A percentile compares a stretch with the other conserved stretches of the same genome.
Conservation (phyloP, 2,113 vertebrate species). For the Cyprinus carpio region DNA sequence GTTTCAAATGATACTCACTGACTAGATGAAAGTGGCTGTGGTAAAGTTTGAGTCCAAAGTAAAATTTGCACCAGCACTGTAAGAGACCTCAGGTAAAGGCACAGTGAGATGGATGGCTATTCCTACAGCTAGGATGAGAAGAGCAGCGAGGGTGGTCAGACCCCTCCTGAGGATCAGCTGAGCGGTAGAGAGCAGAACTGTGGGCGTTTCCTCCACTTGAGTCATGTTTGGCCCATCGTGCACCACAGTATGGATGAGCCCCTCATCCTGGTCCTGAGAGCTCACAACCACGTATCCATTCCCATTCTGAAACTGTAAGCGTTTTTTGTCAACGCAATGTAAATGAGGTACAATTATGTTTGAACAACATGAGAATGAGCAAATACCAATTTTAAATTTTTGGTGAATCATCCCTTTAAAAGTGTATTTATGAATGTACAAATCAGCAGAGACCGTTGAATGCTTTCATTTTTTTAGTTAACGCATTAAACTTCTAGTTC, state of each 20-base stretch:
- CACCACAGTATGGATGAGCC: background rate
- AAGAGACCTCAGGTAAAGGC: slow-evolving; percentile 59
- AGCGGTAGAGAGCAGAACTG: slow-evolving; percentile 59
- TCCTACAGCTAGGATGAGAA: slow-evolving; percentile 66
- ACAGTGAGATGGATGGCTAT: slow-evolving; percentile 59
- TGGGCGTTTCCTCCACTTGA: background rate
- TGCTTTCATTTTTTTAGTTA: background rate
- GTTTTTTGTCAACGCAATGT: background rate
- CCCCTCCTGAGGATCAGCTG: slow-evolving; percentile 75
- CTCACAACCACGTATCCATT: slow-evolving; percentile 58
- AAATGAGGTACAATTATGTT: background rate
- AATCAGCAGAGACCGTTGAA: background rate
- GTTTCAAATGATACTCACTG: slow-evolving; percentile 10
- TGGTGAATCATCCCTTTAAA: background rate
- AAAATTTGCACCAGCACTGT: slow-evolving; percentile 31
- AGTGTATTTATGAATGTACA: background rate
- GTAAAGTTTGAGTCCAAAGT: slow-evolving; percentile 63
- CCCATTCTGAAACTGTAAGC: slow-evolving; percentile 51
- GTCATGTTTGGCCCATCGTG: slow-evolving; percentile 8
- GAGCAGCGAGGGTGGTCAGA: slow-evolving; percentile 58
- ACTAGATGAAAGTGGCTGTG: slow-evolving; percentile 44
- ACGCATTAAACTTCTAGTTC: background rate
- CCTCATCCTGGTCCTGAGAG: slow-evolving; percentile 20
- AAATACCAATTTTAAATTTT: background rate
- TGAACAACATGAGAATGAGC: background rate